These are phyloP conservation scores for Drosophila lutescens DNA, from an alignment of 2,888 invertebrate genomes.

Conservation along the genomic window DNA sequence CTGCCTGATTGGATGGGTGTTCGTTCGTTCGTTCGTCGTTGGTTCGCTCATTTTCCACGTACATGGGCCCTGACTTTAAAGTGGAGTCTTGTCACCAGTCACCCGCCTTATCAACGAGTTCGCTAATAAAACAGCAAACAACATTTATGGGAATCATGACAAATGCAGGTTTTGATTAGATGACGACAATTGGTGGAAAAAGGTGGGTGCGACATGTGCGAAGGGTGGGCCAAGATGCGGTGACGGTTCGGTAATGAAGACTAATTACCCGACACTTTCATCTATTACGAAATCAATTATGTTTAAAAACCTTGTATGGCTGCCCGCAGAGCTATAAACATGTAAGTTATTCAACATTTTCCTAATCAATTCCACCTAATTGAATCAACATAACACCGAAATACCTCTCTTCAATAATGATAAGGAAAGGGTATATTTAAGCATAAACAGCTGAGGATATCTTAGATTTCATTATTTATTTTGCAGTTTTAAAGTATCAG, in stretches of 20 bases:
- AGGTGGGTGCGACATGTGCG: constrained; percentile 11
- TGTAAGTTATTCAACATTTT: too few relatives aligned
- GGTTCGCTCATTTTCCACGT: not conserved
- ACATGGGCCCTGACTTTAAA: constrained; percentile 17
- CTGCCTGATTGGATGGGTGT: constrained; percentile 16
- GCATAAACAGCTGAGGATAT: too few relatives aligned
- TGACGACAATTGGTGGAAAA: constrained; percentile 27
- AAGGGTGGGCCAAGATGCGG: constrained; percentile 8
- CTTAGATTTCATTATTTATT: too few relatives aligned
- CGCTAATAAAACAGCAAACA: constrained; percentile 47
- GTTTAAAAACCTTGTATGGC: constrained; percentile 11
- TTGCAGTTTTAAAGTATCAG: too few relatives aligned
- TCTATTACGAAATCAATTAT: constrained; percentile 12
- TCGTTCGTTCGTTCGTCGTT: too few relatives aligned
- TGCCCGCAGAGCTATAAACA: not conserved
- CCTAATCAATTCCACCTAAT: too few relatives aligned
- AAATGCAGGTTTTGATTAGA: constrained; percentile 42
- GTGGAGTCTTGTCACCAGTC: constrained; percentile 50
- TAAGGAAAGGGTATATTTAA: too few relatives aligned
- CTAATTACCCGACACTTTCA: constrained; percentile 22
- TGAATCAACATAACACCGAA: too few relatives aligned
- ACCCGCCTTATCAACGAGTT: constrained; percentile 53
- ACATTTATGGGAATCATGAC: constrained; percentile 55
- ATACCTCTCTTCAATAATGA: too few relatives aligned
- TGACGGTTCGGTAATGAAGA: constrained; percentile 14